These are phyloP conservation scores for Oenanthe oenanthe DNA, from an alignment of 2,113 vertebrate genomes.

Conservation along the genomic window DNA sequence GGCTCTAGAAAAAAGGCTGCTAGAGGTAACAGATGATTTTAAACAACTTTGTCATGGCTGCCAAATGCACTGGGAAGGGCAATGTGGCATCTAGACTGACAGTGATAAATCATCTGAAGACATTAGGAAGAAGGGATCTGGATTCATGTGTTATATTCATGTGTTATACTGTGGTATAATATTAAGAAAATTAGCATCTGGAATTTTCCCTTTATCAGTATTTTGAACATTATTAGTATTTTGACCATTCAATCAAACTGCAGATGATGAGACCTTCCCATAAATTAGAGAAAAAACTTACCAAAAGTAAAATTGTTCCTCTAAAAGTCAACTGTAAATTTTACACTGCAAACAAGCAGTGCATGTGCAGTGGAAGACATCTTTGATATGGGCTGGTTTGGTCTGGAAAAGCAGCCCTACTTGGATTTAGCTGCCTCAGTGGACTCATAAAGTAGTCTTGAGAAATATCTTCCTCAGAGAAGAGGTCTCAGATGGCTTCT, in stretches of 20 bases:
- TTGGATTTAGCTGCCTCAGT: neutral
- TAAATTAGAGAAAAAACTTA: neutral
- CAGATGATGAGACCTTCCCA: neutral
- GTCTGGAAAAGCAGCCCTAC: neutral
- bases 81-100: neutral
- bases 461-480: neutral
- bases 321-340: neutral
- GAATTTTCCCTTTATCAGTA: neutral
- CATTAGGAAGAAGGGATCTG: neutral
- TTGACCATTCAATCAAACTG: neutral
- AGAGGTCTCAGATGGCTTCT: neutral
- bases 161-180: neutral
- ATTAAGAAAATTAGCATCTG: neutral
- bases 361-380: neutral
- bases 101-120: neutral
- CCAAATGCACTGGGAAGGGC: neutral
- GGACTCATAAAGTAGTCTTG: neutral
- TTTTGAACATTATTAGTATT: neutral
- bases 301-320: neutral
- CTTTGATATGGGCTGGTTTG: neutral
- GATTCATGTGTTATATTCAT: neutral
- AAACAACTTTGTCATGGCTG: neutral
- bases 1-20: neutral
- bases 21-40: neutral
- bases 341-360: too few species aligned